Conservation (phyloP, 1,140 invertebrate genomes). For the Zaprionus vittiger region DNA sequence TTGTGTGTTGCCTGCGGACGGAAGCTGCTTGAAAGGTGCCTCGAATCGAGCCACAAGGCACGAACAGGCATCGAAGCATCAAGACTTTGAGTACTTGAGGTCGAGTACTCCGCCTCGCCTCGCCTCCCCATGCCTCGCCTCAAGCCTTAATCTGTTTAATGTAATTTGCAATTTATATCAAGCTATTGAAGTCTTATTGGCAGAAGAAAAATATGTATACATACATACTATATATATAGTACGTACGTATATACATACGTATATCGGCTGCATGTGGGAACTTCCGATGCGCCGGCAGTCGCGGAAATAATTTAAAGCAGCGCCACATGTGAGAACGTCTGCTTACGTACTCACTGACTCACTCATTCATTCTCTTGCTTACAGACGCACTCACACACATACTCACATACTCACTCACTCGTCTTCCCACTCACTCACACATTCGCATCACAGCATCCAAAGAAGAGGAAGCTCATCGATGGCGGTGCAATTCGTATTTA, state of each 20-base stretch:
- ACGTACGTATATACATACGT: not conserved
- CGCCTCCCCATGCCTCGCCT: not conserved
- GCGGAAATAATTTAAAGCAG: constrained; percentile 63
- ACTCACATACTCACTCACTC: not conserved
- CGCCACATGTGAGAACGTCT: not conserved
- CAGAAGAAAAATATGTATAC: not conserved
- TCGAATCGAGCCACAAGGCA: constrained; percentile 5
- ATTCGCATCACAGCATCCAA: not conserved
- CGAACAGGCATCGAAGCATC: not conserved
- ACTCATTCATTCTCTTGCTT: not conserved
- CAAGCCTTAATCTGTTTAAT: constrained; percentile 75
- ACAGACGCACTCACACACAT: not conserved
- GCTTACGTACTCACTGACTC: not conserved
- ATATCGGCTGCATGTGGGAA: constrained; percentile 9
- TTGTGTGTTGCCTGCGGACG: not conserved
- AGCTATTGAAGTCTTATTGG: constrained; percentile 76
- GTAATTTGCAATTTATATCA: constrained; percentile 83
- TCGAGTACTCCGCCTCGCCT: not conserved
- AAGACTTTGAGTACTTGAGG: not conserved
- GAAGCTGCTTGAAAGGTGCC: constrained; percentile 12
- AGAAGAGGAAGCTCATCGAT: constrained; percentile 52
- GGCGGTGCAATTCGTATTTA: constrained; percentile 62
- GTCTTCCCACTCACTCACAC: not conserved
- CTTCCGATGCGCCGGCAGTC: constrained; percentile 50
- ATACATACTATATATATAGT: not conserved